phyloP scores from a whole-genome alignment of 1,140 invertebrate genomes.

The Xylocopa sonorina region DNA sequence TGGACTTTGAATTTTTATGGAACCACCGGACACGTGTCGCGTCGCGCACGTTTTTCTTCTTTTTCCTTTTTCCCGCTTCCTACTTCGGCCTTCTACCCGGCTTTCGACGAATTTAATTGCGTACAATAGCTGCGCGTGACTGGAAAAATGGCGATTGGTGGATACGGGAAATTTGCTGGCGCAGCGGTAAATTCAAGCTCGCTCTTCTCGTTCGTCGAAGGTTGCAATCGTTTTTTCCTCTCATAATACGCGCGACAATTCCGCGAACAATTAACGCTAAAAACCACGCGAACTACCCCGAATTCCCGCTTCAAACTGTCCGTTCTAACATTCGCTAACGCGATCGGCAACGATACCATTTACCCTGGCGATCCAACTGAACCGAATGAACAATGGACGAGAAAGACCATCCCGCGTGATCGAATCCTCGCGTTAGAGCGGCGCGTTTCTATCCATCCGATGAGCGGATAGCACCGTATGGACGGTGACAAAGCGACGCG shows the following conservation, averaged over 20 bases:
- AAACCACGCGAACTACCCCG: no score
- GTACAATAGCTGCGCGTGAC: neutral
- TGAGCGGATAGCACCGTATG: no score
- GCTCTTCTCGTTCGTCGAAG: no score
- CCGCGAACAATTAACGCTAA: no score
- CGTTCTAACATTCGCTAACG: neutral
- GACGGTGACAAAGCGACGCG: constrained; percentile 11
- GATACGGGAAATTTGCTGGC: no score
- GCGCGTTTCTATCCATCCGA: neutral
- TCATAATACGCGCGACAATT: no score
- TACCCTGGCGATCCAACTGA: neutral
- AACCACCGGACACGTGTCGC: no score
- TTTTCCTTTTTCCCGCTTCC: neutral
- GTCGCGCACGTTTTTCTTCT: neutral
- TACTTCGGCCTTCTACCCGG: no score
- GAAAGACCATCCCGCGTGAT: neutral
- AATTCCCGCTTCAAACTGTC: neutral
- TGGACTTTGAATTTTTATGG: constrained; percentile 12
- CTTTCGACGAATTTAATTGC: neutral
- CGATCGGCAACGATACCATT: neutral
- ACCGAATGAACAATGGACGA: neutral
- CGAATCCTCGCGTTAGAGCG: neutral
- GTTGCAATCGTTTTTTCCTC: no score
- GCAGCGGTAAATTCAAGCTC: no score
- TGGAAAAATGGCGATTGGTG: neutral